Evolutionary conservation across 1,140 invertebrate genomes (phyloP), one percentile per base, ranked within the genome.

Genomic region (Charaxes varanes): DNA sequence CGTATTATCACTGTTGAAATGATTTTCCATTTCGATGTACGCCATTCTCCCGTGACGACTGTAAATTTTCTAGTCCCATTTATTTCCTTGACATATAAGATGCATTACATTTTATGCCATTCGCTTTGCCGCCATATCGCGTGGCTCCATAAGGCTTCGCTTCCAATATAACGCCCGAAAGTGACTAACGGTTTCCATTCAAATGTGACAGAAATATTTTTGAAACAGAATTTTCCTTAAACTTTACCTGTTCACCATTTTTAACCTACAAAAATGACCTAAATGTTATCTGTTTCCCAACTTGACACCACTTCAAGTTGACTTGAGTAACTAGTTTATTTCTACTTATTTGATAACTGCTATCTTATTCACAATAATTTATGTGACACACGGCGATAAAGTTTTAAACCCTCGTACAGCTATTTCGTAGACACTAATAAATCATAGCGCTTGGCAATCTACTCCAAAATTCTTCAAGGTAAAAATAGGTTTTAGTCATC

Each of bases 91-190:
- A 65, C 53, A 50, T 68, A 49, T 66, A 61, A 66, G 65, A 66
- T 58, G 62, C 60, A 70, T 70, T 70, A 66, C 55, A 66, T 62
- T 70, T 67, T 62, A 54, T 60, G 53, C 52, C 44, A 55, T 66
- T 70, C 53, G 57, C 62, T 61, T 58, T 54, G 41, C 43, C 41
- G 52, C 54, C 57, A 61, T 70, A 67, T 69, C 62, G 68, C 54
- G 58, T 52, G 43, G 48, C 53, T 63, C 56, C 56, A 54, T 63
- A 57, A 64, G 62, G 61, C 54, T 62, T 65, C 54, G 51, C 48
- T 53, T 72, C 62, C 64, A 68, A 76, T 76, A 68, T 64, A 59
- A 65, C 58, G 35, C 27, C 33, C 53, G 44, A 51, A 45, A 52
- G 58, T 73, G 62, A 73, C 51, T 64, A 69, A 77, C 59, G 62